These are phyloP conservation scores for Vesta saturnalis DNA, from an alignment of 2,888 invertebrate genomes.

Conservation along the genomic window DNA sequence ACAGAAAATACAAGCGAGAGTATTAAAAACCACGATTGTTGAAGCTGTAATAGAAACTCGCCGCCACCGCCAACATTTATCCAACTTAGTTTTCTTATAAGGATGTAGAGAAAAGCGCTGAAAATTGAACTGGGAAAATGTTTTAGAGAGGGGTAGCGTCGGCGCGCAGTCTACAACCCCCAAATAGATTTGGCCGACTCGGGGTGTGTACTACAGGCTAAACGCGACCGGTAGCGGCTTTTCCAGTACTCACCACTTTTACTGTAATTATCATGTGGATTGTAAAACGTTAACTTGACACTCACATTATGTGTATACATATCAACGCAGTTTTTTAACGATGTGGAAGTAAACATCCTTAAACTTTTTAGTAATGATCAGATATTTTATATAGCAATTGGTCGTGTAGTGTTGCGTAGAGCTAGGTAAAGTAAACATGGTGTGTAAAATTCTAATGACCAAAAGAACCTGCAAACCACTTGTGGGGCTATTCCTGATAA, in stretches of 20 bases:
- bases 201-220: conserved; percentile 61
- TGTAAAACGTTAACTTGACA: conserved; percentile 29
- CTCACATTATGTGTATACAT: conserved; percentile 27
- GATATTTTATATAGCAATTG: conserved; percentile 44
- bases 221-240: conserved; percentile 54
- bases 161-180: conserved; percentile 55
- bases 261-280: conserved; percentile 53
- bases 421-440: conserved; percentile 51
- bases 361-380: conserved; percentile 34
- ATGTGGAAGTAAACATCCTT: conserved; percentile 16
- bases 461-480: conserved; percentile 29
- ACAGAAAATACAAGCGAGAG: conserved; percentile 20
- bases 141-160: conserved; percentile 50
- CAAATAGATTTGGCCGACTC: conserved; percentile 59
- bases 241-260: conserved; percentile 43
- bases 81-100: conserved; percentile 35
- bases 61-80: conserved; percentile 33
- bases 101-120: conserved; percentile 23
- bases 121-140: conserved; percentile 39
- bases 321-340: conserved; percentile 3
- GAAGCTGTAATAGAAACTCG: conserved; percentile 38
- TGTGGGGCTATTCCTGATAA: conserved; percentile 45
- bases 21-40: conserved; percentile 32
- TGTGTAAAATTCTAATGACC: conserved; percentile 43
- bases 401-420: conserved; percentile 44